Conservation (phyloP, 1,140 invertebrate species). For the Melitaea cinxia region DNA sequence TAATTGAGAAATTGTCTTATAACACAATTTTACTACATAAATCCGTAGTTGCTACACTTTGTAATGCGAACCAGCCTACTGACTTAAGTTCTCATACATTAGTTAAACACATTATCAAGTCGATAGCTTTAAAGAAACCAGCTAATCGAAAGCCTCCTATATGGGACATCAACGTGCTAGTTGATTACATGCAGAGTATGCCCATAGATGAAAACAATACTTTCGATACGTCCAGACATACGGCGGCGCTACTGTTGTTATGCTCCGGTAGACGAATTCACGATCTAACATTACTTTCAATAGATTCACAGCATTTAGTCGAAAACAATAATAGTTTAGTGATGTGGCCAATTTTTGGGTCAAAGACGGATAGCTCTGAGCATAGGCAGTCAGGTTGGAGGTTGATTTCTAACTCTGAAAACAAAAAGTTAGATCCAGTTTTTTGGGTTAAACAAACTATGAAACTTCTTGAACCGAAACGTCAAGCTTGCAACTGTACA, state of each 20-base stretch:
- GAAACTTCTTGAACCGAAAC: neutral
- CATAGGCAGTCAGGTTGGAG: conserved; percentile 1
- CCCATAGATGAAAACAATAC: neutral
- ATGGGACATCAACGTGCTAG: conserved; percentile 41
- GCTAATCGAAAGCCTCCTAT: neutral
- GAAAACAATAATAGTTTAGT: conserved; percentile 16
- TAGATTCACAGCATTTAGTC: neutral
- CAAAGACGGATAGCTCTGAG: conserved; percentile 13
- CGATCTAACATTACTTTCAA: conserved; percentile 15
- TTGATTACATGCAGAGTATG: conserved; percentile 27
- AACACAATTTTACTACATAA: conserved; percentile 39
- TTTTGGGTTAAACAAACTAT: conserved; percentile 1
- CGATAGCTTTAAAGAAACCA: conserved; percentile 10
- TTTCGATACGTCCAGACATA: conserved; percentile 17
- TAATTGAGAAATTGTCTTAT: conserved; percentile 30
- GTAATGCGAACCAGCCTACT: neutral
- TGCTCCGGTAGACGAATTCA: conserved; percentile 25
- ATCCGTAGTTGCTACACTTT: conserved; percentile 33
- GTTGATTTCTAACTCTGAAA: neutral
- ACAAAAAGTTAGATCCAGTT: neutral
- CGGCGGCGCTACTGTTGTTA: conserved; percentile 11
- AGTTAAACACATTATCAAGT: conserved; percentile 25
- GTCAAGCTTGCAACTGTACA: neutral
- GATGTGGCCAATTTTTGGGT: conserved; percentile 10
- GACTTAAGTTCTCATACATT: conserved; percentile 13